phyloP scores from a whole-genome alignment of 2,797 vertebrate genomes.

The Pempheris klunzingeri region DNA sequence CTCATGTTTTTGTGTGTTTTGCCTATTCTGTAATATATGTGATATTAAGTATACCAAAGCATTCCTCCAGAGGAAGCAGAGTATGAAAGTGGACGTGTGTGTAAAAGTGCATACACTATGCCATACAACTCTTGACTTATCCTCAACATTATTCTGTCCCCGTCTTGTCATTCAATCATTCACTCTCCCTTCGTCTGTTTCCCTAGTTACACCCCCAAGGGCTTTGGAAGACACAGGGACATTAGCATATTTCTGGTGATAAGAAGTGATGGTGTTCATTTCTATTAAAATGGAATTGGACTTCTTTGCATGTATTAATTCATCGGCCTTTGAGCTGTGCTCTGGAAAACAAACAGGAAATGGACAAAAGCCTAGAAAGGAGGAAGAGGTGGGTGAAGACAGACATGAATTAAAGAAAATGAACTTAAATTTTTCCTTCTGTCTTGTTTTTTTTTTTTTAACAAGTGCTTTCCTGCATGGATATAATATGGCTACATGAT shows the following conservation, averaged over 20 bases:
- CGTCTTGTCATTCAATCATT: slow-evolving; percentile 60
- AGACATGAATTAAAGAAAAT: slow-evolving; percentile 16
- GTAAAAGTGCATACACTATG: slow-evolving; percentile 20
- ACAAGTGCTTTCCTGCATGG: background rate
- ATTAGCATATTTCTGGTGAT: slow-evolving; percentile 79
- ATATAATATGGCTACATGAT: background rate
- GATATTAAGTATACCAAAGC: background rate
- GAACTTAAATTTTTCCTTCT: slow-evolving; percentile 15
- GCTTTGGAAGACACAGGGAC: slow-evolving; percentile 58
- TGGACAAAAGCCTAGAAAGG: slow-evolving; percentile 22
- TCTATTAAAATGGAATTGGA: slow-evolving; percentile 77
- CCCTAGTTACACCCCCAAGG: slow-evolving; percentile 38
- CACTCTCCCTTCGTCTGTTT: slow-evolving; percentile 36
- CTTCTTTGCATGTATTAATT: slow-evolving; percentile 75
- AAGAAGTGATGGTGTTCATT: slow-evolving; percentile 72
- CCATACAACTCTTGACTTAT: slow-evolving; percentile 15
- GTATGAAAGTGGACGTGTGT: slow-evolving; percentile 25
- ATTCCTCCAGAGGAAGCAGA: background rate
- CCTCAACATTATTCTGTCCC: slow-evolving; percentile 42
- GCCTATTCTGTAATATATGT: background rate
- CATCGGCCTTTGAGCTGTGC: slow-evolving; percentile 50
- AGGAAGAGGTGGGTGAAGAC: slow-evolving; percentile 22
- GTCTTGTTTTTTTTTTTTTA: slow-evolving; percentile 11
- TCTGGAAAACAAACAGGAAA: slow-evolving; percentile 68
- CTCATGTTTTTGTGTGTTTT: background rate